A percentile compares a stretch with the other conserved stretches of the same genome.
Conservation (phyloP, 2,888 invertebrate genomes). For the Megalurothrips usitatus region DNA sequence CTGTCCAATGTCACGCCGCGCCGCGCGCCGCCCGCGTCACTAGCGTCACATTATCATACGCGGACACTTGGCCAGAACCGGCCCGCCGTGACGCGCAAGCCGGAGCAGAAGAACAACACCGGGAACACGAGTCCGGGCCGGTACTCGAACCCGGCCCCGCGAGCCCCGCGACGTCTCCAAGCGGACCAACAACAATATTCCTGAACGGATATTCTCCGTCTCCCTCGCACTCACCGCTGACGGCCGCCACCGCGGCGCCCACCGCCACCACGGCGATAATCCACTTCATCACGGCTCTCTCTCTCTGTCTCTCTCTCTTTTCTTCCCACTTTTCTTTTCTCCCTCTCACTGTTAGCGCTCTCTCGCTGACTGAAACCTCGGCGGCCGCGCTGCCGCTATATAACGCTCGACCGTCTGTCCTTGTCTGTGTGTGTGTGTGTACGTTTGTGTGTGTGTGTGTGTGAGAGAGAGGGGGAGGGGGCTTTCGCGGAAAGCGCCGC, state of each 20-base stretch:
- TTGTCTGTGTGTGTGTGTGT: neutral
- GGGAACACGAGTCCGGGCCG: neutral
- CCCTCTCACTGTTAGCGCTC: neutral
- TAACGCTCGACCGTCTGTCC: neutral
- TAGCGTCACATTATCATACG: neutral
- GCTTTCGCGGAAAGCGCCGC: neutral
- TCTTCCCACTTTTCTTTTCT: neutral
- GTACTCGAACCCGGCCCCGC: neutral
- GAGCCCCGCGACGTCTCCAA: neutral
- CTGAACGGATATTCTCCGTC: neutral
- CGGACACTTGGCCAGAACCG: neutral
- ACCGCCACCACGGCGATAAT: neutral
- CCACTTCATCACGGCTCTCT: neutral
- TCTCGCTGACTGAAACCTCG: neutral
- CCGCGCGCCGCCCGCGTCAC: no score
- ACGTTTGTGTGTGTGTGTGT: neutral
- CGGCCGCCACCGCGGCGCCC: neutral
- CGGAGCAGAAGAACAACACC: no score
- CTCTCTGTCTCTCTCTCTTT: neutral
- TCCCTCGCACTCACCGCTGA: neutral
- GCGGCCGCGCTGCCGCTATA: neutral
- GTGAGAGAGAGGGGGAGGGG: neutral
- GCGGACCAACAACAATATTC: no score
- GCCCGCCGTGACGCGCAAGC: neutral
- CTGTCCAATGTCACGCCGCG: no score